Conservation (phyloP, 2,888 invertebrate species). For the Troides helena region DNA sequence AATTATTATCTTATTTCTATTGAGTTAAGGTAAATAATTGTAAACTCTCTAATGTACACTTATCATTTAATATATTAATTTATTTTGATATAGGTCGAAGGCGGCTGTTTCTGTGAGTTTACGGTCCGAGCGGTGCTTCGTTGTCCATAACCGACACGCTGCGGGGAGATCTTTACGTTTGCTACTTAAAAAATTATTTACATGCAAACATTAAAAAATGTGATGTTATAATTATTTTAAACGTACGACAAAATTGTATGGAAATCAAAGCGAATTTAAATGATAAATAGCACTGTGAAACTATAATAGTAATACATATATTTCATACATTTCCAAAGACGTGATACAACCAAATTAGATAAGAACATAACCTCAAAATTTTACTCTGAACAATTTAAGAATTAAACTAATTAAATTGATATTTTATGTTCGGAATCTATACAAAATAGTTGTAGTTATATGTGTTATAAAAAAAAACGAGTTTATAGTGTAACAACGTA, state of each 20-base stretch:
- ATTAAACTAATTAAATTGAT: no score
- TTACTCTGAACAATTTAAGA: no score
- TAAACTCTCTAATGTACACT: slow-evolving; percentile 18
- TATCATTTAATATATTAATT: slow-evolving; percentile 35
- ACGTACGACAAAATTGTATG: no score
- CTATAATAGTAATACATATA: not conserved
- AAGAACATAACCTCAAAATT: no score
- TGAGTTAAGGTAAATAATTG: slow-evolving; percentile 22
- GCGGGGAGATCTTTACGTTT: not conserved
- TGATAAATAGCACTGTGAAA: not conserved
- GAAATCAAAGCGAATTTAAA: not conserved
- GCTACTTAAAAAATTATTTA: not conserved
- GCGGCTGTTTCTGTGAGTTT: slow-evolving; percentile 31
- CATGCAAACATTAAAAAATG: not conserved
- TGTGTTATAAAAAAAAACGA: no score
- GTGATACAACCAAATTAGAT: no score
- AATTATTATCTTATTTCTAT: slow-evolving; percentile 21
- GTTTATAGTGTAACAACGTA: no score
- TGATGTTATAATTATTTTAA: no score
- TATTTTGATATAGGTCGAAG: slow-evolving; percentile 37
- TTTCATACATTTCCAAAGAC: not conserved
- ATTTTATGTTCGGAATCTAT: no score
- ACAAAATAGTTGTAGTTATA: no score
- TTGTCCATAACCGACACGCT: slow-evolving; percentile 8
- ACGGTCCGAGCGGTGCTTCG: slow-evolving; percentile 21